phyloP scores from a whole-genome alignment of 2,888 invertebrate genomes.

The Idaea straminata region DNA sequence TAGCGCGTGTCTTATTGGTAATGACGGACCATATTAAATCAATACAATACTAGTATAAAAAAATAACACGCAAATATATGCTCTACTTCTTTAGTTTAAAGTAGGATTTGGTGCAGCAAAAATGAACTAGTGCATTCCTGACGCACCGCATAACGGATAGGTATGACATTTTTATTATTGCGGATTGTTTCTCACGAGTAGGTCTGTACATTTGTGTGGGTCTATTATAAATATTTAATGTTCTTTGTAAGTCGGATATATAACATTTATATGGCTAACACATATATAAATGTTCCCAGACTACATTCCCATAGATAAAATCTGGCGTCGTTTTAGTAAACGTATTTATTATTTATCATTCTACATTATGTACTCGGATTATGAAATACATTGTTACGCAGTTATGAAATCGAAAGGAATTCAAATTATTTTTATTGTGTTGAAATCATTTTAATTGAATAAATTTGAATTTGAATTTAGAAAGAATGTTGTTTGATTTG shows the following conservation, averaged over 20 bases:
- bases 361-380: neutral
- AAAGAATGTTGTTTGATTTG: neutral
- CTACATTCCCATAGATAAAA: neutral
- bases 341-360: neutral
- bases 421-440: neutral
- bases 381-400: neutral
- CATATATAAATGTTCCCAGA: neutral
- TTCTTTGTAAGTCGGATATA: slow-evolving; percentile 17
- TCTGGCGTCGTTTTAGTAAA: neutral
- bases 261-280: slow-evolving; percentile 1
- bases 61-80: slow-evolving; percentile 28
- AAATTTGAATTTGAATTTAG: neutral
- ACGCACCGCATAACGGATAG: slow-evolving; percentile 44
- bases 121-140: slow-evolving; percentile 20
- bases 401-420: neutral
- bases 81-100: slow-evolving; percentile 34
- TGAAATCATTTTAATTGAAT: neutral
- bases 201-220: slow-evolving; percentile 23
- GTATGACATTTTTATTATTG: slow-evolving; percentile 65
- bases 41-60: slow-evolving; percentile 37
- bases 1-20: slow-evolving; percentile 73
- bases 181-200: slow-evolving; percentile 68
- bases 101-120: slow-evolving; percentile 11
- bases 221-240: slow-evolving; percentile 29
- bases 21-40: slow-evolving; percentile 60